Evolutionary conservation across 2,113 vertebrate species (phyloP).

Genomic region (Trachemys scripta): DNA sequence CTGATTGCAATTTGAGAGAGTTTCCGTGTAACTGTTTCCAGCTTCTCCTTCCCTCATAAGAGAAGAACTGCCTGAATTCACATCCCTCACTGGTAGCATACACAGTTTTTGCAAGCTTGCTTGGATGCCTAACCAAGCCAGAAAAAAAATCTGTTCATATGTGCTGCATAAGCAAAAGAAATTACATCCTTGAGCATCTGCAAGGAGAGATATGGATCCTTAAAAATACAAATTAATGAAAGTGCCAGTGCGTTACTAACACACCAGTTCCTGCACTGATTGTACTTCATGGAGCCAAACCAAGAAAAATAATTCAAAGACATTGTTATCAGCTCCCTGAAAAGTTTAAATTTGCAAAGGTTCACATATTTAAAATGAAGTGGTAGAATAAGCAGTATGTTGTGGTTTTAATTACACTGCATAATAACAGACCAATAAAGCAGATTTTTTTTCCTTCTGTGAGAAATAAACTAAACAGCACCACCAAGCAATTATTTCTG

Average conservation of each 20-base stretch:
- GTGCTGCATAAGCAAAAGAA: not conserved
- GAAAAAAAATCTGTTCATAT: not conserved
- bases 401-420: slow-evolving; percentile 50
- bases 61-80: not conserved
- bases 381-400: slow-evolving; percentile 28
- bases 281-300: not conserved
- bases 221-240: not conserved
- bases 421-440: slow-evolving; percentile 47
- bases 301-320: slow-evolving; percentile 20
- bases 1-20: not conserved
- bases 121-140: not conserved
- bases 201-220: not conserved
- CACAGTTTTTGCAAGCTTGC: not conserved
- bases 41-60: not conserved
- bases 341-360: slow-evolving; percentile 53
- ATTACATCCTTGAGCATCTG: not conserved
- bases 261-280: not conserved
- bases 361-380: slow-evolving; percentile 16
- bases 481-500: not conserved
- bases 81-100: not conserved
- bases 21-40: not conserved
- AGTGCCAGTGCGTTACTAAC: not conserved
- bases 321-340: slow-evolving; percentile 44
- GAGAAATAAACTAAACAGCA: no score
- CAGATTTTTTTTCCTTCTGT: slow-evolving; percentile 9